Conservation (phyloP, 1,140 invertebrate genomes). For the Pachyrhynchus sulphureomaculatus region DNA sequence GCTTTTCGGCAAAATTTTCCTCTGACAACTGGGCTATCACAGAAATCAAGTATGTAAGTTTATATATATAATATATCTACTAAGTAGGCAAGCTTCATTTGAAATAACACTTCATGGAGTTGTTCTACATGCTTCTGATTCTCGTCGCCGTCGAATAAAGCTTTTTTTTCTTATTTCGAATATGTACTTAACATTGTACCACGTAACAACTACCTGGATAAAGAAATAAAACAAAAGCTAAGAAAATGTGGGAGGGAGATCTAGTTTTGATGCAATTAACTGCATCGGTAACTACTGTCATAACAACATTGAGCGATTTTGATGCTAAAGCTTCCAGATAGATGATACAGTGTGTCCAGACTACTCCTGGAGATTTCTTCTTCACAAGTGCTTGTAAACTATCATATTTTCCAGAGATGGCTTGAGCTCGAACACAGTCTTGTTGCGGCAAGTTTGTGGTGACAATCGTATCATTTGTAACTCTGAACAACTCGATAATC, state of each 20-base stretch:
- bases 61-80: too few species aligned
- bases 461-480: slow-evolving; percentile 38
- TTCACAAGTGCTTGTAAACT: slow-evolving; percentile 34
- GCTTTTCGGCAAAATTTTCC: too few species aligned
- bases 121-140: background rate
- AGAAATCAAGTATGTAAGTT: too few species aligned
- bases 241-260: slow-evolving; percentile 20
- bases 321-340: slow-evolving; percentile 14
- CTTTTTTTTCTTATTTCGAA: slow-evolving; percentile 32
- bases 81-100: background rate
- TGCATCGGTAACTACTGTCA: slow-evolving; percentile 21
- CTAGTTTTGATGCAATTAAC: slow-evolving; percentile 33
- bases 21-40: too few species aligned
- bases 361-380: slow-evolving; percentile 40
- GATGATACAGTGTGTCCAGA: slow-evolving; percentile 25
- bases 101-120: too few species aligned
- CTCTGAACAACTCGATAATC: slow-evolving; percentile 36
- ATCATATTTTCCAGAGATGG: slow-evolving; percentile 42
- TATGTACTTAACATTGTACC: slow-evolving; percentile 20
- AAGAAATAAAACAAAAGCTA: slow-evolving; percentile 23
- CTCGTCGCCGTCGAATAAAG: slow-evolving; percentile 21
- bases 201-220: slow-evolving; percentile 11
- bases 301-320: slow-evolving; percentile 18
- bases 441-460: slow-evolving; percentile 25
- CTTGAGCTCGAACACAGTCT: slow-evolving; percentile 44